Evolutionary conservation across 2,888 invertebrate genomes (phyloP).

Genomic region (Norana najaformis): DNA sequence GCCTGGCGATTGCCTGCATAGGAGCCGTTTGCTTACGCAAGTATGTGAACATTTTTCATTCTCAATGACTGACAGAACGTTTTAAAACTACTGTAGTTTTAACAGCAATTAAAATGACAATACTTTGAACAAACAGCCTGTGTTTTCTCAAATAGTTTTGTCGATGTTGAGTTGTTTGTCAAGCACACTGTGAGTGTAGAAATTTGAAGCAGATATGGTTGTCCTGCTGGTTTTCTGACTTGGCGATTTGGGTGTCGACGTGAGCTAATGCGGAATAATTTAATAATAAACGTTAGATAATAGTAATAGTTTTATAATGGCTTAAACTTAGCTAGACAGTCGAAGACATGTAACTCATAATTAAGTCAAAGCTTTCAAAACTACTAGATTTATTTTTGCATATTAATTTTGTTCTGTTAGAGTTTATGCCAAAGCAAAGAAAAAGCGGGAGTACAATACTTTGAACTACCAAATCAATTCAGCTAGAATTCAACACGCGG

Average conservation of each 20-base stretch:
- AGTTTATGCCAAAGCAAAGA: background rate
- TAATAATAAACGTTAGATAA: background rate
- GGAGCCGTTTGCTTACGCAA: constrained; percentile 21
- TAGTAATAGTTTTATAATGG: background rate
- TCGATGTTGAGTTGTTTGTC: background rate
- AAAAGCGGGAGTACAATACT: background rate
- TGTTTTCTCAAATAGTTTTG: background rate
- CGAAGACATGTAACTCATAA: background rate
- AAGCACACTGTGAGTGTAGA: background rate
- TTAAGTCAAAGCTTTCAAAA: background rate
- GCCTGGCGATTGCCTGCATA: constrained; percentile 23
- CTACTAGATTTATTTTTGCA: background rate
- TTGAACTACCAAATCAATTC: background rate
- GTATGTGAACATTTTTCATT: background rate
- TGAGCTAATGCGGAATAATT: background rate
- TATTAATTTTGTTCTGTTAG: background rate
- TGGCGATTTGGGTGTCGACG: background rate
- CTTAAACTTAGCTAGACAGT: background rate
- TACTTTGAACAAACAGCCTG: background rate
- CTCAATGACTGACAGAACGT: no score
- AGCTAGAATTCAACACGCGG: background rate
- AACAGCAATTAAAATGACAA: background rate
- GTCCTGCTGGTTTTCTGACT: background rate
- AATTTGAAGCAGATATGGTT: background rate
- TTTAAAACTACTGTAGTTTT: no score